Evolutionary conservation across 2,888 invertebrate species (phyloP).

Genomic region (Apotomis turbidana): DNA sequence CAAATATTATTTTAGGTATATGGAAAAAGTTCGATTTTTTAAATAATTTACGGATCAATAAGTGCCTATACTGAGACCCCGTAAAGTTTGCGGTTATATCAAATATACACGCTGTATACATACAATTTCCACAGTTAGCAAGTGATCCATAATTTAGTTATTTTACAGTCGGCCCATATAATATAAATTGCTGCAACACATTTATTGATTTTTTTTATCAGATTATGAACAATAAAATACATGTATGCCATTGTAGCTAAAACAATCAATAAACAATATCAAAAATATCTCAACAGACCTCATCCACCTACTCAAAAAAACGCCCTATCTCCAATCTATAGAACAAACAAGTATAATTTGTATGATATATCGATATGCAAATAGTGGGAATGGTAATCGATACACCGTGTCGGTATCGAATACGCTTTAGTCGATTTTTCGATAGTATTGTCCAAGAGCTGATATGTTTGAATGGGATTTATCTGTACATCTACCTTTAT

Average conservation of each 20-base stretch:
- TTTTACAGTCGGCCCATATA: no score
- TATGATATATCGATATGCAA: slow-evolving; percentile 43
- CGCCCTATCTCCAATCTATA: slow-evolving; percentile 30
- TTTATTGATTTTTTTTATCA: slow-evolving; percentile 1
- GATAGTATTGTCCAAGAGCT: slow-evolving; percentile 38
- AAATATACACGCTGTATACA: no score
- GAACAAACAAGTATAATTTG: slow-evolving; percentile 38
- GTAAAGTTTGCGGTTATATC: no score
- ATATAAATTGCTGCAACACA: not conserved
- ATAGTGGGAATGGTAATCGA: slow-evolving; percentile 43
- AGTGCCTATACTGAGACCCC: no score
- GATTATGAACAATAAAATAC: slow-evolving; percentile 8
- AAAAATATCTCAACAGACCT: slow-evolving; percentile 11
- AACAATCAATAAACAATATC: slow-evolving; percentile 33
- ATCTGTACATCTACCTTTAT: slow-evolving; percentile 9
- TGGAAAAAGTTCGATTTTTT: no score
- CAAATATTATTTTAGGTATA: no score
- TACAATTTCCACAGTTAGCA: no score
- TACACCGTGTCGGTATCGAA: slow-evolving; percentile 33
- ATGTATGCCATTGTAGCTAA: slow-evolving; percentile 18
- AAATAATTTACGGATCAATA: no score
- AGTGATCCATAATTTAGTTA: no score
- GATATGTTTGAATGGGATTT: slow-evolving; percentile 28
- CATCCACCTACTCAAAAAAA: slow-evolving; percentile 33
- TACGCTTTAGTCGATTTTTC: slow-evolving; percentile 29